Conservation (phyloP, 1,140 invertebrate genomes). For the Sinella curviseta region DNA sequence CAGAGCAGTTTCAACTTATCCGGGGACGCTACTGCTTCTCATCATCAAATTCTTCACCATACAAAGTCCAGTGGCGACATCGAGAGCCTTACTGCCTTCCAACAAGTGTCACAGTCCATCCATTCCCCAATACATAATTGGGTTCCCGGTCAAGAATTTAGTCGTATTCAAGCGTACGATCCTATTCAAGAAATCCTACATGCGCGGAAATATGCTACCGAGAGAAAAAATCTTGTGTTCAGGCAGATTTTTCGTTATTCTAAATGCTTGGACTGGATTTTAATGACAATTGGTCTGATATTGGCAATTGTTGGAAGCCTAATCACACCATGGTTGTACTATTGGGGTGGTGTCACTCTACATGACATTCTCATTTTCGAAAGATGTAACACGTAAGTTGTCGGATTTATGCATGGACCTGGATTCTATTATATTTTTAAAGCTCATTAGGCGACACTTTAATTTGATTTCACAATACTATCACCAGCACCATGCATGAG, state of each 20-base stretch:
- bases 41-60: too few species aligned
- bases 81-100: too few species aligned
- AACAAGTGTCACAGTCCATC: too few species aligned
- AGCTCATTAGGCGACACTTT: not conserved
- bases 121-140: too few species aligned
- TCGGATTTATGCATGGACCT: too few species aligned
- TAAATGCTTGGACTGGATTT: not conserved
- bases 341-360: not conserved
- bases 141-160: not conserved
- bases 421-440: not conserved
- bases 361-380: not conserved
- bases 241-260: not conserved
- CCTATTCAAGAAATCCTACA: not conserved
- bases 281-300: not conserved
- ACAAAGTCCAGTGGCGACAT: too few species aligned
- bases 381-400: not conserved
- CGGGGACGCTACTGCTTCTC: too few species aligned
- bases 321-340: not conserved
- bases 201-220: not conserved
- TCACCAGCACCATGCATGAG: too few species aligned
- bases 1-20: too few species aligned
- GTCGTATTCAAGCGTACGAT: not conserved
- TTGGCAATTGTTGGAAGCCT: not conserved
- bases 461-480: too few species aligned
- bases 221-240: not conserved